Percentiles rank a stretch among this genome's conserved stretches.
These are phyloP conservation scores for Epiblema foenella DNA, from an alignment of 2,888 invertebrate genomes.

Conservation along the genomic window DNA sequence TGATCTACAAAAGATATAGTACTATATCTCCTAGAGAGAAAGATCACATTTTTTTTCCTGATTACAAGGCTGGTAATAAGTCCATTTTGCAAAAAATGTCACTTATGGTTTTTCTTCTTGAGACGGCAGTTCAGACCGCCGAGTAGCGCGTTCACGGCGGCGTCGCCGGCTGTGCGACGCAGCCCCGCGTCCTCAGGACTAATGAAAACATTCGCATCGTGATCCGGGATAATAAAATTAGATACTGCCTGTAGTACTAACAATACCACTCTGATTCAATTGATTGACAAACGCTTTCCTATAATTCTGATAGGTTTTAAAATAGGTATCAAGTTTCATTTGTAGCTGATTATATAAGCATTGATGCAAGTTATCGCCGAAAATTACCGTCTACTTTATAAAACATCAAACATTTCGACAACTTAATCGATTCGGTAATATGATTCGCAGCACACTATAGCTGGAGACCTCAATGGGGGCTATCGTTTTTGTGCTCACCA, in stretches of 20 bases:
- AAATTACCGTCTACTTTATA: not conserved
- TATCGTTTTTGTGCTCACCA: too few relatives aligned
- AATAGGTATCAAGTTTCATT: too few relatives aligned
- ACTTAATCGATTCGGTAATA: not conserved
- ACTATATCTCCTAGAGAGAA: too few relatives aligned
- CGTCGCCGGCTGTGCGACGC: conserved; percentile 79
- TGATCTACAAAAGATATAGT: too few relatives aligned
- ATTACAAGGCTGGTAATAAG: too few relatives aligned
- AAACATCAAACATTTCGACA: too few relatives aligned
- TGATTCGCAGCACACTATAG: not conserved
- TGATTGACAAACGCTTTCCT: not conserved
- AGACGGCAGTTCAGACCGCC: too few relatives aligned
- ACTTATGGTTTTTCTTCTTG: too few relatives aligned
- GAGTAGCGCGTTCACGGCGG: conserved; percentile 84
- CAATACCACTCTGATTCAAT: conserved; percentile 87
- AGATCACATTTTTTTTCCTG: too few relatives aligned
- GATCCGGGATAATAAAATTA: conserved; percentile 89
- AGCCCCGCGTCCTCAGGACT: conserved; percentile 83
- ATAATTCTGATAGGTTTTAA: not conserved
- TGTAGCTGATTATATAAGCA: not conserved
- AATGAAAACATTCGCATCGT: conserved; percentile 90
- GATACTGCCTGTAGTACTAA: conserved; percentile 87
- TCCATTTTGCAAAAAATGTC: too few relatives aligned
- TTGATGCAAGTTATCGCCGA: not conserved
- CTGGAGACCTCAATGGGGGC: too few relatives aligned